Evolutionary conservation across 1,140 invertebrate genomes (phyloP).

Genomic region (Sycophaga agraensis): DNA sequence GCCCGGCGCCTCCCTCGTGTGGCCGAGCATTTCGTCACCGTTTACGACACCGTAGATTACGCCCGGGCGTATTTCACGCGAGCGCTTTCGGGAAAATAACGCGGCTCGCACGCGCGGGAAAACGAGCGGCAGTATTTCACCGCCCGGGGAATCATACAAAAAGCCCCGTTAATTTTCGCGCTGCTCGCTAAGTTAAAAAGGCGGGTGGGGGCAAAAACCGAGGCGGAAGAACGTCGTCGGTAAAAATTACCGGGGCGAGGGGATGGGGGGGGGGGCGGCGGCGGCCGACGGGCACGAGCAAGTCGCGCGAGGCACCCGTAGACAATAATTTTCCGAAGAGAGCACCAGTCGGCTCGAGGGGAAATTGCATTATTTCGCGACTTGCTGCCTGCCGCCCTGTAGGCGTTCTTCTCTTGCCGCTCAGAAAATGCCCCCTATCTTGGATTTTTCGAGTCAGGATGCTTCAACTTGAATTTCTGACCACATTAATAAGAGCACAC

Average conservation of each 20-base stretch:
- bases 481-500: too few species aligned
- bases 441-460: too few species aligned
- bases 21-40: conserved; percentile 7
- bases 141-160: conserved; percentile 18
- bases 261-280: too few species aligned
- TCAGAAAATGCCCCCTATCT: too few species aligned
- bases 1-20: not conserved
- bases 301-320: not conserved
- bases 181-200: conserved; percentile 7
- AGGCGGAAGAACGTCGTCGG: not conserved
- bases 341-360: conserved; percentile 25
- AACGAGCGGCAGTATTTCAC: conserved; percentile 32
- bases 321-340: conserved; percentile 32
- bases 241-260: conserved; percentile 11
- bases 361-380: conserved; percentile 28
- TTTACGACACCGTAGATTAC: conserved; percentile 13
- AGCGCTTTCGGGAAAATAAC: not conserved
- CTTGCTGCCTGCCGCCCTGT: conserved; percentile 29
- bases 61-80: conserved; percentile 1
- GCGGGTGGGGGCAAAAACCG: too few species aligned
- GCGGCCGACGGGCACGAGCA: not conserved
- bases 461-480: too few species aligned
- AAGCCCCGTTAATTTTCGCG: conserved; percentile 20
- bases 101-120: conserved; percentile 1
- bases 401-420: too few species aligned